phyloP scores from a whole-genome alignment of 2,113 vertebrate species.

The Alaudala cheleensis region DNA sequence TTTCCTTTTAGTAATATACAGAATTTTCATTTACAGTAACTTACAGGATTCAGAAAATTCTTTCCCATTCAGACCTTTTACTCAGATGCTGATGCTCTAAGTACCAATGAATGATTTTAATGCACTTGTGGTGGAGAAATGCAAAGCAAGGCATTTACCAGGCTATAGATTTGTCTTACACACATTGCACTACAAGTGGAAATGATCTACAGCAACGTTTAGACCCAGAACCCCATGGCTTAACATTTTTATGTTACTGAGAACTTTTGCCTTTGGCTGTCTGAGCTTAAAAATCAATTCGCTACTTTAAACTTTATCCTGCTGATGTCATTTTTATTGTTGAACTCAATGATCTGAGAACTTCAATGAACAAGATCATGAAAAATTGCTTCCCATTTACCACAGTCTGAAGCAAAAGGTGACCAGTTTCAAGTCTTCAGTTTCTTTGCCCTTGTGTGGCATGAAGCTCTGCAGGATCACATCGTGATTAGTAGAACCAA shows the following conservation, averaged over 20 bases:
- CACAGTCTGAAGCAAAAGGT: neutral
- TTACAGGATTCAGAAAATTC: neutral
- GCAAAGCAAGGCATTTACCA: slow-evolving; percentile 7
- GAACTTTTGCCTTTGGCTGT: slow-evolving; percentile 54
- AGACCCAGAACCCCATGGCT: neutral
- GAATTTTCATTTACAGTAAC: neutral
- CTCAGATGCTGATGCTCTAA: neutral
- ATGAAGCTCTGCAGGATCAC: neutral
- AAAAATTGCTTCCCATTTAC: slow-evolving; percentile 27
- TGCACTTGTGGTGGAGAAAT: neutral
- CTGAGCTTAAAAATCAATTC: slow-evolving; percentile 57
- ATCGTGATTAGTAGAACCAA: neutral
- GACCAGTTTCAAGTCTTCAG: neutral
- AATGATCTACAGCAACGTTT: neutral
- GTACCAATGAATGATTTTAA: neutral
- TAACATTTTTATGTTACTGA: slow-evolving; percentile 29
- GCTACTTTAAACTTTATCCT: slow-evolving; percentile 29
- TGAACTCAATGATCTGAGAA: slow-evolving; percentile 37
- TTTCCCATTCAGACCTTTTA: neutral
- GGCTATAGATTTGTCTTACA: neutral
- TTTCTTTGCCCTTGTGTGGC: neutral
- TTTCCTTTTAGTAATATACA: neutral
- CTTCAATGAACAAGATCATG: slow-evolving; percentile 27
- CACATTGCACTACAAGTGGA: neutral
- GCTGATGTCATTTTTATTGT: slow-evolving; percentile 46